phyloP scores from a whole-genome alignment of 2,113 vertebrate genomes.

The Zapus hudsonius region DNA sequence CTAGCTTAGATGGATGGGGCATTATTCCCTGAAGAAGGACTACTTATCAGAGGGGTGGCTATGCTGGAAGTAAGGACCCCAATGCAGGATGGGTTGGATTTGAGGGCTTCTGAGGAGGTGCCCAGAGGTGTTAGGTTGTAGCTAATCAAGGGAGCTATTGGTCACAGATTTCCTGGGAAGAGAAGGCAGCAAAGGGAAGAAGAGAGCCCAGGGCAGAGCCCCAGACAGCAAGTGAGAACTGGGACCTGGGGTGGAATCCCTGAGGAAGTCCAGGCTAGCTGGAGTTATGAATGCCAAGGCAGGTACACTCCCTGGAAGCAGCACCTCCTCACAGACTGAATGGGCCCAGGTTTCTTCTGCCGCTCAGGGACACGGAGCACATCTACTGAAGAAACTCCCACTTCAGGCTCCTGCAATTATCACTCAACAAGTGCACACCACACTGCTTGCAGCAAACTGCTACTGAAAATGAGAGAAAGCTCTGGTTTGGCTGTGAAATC shows the following conservation, averaged over 20 bases:
- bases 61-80: background rate
- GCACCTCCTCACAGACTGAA: background rate
- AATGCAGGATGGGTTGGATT: background rate
- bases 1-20: background rate
- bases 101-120: background rate
- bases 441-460: background rate
- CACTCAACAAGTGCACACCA: background rate
- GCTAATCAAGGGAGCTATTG: background rate
- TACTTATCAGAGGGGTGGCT: background rate
- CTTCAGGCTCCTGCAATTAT: background rate
- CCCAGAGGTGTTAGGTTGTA: background rate
- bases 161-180: background rate
- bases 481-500: background rate
- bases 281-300: background rate
- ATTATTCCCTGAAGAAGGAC: background rate
- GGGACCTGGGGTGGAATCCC: background rate
- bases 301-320: background rate
- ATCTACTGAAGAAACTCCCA: background rate
- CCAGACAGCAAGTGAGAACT: background rate
- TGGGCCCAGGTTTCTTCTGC: background rate
- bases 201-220: background rate
- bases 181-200: background rate
- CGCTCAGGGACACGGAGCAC: background rate
- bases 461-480: background rate
- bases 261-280: background rate